These are phyloP conservation scores for Python bivittatus DNA, from an alignment of 2,113 vertebrate species.

Conservation along the genomic window DNA sequence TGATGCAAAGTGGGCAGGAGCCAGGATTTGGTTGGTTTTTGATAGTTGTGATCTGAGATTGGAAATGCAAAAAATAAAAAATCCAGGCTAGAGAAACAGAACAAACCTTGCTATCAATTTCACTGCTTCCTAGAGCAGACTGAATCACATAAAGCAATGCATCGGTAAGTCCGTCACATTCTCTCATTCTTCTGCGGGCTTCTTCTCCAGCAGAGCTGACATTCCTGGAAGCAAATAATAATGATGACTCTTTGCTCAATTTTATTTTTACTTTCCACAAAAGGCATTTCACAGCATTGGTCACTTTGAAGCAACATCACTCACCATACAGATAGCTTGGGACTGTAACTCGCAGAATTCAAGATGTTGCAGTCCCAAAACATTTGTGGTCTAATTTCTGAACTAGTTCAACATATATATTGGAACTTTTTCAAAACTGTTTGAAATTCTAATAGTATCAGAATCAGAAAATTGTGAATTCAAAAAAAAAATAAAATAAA, in stretches of 20 bases:
- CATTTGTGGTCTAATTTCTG: background rate
- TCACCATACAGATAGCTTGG: background rate
- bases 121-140: constrained; percentile 94
- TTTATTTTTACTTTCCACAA: background rate
- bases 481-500: too few species aligned
- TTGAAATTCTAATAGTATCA: background rate
- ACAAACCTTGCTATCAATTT: constrained; percentile 99
- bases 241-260: constrained; percentile 13
- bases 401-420: background rate
- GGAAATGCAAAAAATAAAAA: background rate
- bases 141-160: constrained; percentile 97
- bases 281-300: background rate
- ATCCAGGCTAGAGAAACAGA: constrained; percentile 21
- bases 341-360: background rate
- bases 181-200: constrained; percentile 94
- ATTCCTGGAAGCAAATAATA: constrained; percentile 84
- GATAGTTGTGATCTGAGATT: background rate
- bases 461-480: background rate
- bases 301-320: background rate
- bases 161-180: constrained; percentile 97
- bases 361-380: background rate
- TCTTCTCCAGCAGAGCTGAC: constrained; percentile 98
- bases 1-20: background rate
- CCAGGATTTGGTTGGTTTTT: background rate
- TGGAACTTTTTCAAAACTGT: constrained; percentile 11